Percentiles rank a stretch among this genome's conserved stretches.
phyloP scores from a whole-genome alignment of 2,888 invertebrate genomes.

The Spicauda simplicius region DNA sequence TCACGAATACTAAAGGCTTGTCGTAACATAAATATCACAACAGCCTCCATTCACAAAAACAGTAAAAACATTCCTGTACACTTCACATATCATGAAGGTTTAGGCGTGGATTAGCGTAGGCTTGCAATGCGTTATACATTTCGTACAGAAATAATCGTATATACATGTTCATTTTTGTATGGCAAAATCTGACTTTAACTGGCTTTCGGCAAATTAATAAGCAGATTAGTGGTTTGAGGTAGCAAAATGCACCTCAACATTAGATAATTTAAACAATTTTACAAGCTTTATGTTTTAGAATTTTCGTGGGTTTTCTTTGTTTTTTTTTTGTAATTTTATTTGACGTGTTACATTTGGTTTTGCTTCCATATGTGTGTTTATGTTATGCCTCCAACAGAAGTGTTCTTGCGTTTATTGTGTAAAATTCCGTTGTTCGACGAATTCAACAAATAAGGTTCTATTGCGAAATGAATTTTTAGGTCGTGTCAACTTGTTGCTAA shows the following conservation, averaged over 20 bases:
- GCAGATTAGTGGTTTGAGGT: not conserved
- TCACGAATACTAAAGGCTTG: not conserved
- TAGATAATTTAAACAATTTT: not conserved
- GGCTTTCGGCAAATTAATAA: not conserved
- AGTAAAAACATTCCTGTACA: not conserved
- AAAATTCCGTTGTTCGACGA: not conserved
- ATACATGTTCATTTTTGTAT: too few relatives aligned
- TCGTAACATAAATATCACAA: not conserved
- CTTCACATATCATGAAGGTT: not conserved
- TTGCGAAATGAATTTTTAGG: slow-evolving; percentile 14
- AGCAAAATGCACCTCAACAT: too few relatives aligned
- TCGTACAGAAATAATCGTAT: too few relatives aligned
- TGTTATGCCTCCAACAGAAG: not conserved
- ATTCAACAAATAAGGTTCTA: not conserved
- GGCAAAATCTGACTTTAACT: too few relatives aligned
- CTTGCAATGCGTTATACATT: not conserved
- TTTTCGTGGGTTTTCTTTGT: not conserved
- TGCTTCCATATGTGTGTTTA: not conserved
- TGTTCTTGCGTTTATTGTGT: not conserved
- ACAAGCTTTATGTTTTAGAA: not conserved
- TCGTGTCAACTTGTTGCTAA: slow-evolving; percentile 21
- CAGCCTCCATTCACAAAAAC: not conserved
- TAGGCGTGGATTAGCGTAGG: not conserved
- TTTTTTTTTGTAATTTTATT: not conserved
- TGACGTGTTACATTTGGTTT: not conserved